Conservation (phyloP, 2,888 invertebrate genomes). For the Thumatha senex region DNA sequence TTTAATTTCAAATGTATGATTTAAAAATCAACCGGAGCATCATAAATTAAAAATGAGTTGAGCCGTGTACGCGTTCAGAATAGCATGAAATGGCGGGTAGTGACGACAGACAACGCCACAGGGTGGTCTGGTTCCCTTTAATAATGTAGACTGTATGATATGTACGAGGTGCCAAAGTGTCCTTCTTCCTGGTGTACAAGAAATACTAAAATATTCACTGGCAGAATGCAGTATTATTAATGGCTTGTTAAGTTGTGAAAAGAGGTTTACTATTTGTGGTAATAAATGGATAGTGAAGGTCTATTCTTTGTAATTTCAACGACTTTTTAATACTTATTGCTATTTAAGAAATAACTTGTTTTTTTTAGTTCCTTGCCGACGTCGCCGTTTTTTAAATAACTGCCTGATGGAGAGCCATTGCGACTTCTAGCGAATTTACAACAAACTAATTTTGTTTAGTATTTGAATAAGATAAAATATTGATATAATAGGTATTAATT, state of each 20-base stretch:
- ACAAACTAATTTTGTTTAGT: too few relatives aligned
- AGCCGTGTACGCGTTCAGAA: slow-evolving; percentile 34
- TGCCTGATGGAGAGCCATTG: too few relatives aligned
- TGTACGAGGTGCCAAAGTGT: slow-evolving; percentile 39
- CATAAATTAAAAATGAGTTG: slow-evolving; percentile 47
- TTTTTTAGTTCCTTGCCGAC: too few relatives aligned
- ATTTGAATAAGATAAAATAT: too few relatives aligned
- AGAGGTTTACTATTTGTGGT: slow-evolving; percentile 18
- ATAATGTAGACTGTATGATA: slow-evolving; percentile 28
- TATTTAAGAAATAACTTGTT: too few relatives aligned
- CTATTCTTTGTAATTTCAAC: too few relatives aligned
- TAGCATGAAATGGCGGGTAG: slow-evolving; percentile 35
- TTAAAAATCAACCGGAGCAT: slow-evolving; percentile 36
- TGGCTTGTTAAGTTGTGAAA: slow-evolving; percentile 9
- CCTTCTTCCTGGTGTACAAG: slow-evolving; percentile 26
- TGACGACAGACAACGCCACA: slow-evolving; percentile 46
- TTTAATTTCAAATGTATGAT: slow-evolving; percentile 14
- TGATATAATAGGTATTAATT: too few relatives aligned
- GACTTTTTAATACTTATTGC: too few relatives aligned
- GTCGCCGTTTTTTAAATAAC: too few relatives aligned
- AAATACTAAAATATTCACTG: slow-evolving; percentile 44
- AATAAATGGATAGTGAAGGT: slow-evolving; percentile 5
- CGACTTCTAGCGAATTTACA: too few relatives aligned
- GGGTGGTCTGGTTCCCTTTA: slow-evolving; percentile 40
- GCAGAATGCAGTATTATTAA: slow-evolving; percentile 15